Base-by-base conservation (phyloP, 2,888 invertebrate species). In the Syrphus vitripennis region DNA sequence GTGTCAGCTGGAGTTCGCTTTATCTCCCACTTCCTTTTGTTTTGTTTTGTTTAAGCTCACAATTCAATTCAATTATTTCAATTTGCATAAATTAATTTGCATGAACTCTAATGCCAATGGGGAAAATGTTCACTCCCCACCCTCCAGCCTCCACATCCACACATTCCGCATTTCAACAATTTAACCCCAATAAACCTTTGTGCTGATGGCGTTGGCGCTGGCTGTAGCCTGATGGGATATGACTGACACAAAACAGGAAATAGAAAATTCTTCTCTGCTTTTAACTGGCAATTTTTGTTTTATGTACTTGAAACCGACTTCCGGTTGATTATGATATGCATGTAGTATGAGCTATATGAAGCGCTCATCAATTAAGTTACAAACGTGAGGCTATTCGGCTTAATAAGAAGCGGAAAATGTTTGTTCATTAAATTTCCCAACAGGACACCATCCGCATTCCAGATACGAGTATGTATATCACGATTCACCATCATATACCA, bases 71-170 rank as follows among this genome's bases (percentile, higher is more conserved):
- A 75, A 65, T 80, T 75, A 65, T 65, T 65, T 50, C 57, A 57
- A 75, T 83, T 75, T 65, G 70, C 74, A 80, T 83, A 79, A 83
- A 83, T 80, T 83, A 70, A 80, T 80, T 83, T 83, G 80, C 80
- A 83, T 75, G 80, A 80, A 57, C 83, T 31, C 79, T 69, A n/a
- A 26, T 21, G 45, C 69, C 63, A 12, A 19, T 31, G 79, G 61
- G 55, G 48, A 19, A 79, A 69, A 74, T n/a, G n/a, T 79, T 79
- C 70, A 53, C 63, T 69, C n/a, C 4, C 12, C 19, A 42, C 10
- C 10, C 19, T 40, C 0, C 2, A 0, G 1, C 19, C 14, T 3
- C 34, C 34, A 34, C 12, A 34, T 10, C 7, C 12, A 34, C 1
- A 3, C 12, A 24, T 57, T 19, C 12, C 19, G 0, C n/a, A n/a